Evolutionary conservation across 2,113 vertebrate species (phyloP), one percentile per base, ranked within the genome.

Genomic region (Hyperoodon ampullatus): DNA sequence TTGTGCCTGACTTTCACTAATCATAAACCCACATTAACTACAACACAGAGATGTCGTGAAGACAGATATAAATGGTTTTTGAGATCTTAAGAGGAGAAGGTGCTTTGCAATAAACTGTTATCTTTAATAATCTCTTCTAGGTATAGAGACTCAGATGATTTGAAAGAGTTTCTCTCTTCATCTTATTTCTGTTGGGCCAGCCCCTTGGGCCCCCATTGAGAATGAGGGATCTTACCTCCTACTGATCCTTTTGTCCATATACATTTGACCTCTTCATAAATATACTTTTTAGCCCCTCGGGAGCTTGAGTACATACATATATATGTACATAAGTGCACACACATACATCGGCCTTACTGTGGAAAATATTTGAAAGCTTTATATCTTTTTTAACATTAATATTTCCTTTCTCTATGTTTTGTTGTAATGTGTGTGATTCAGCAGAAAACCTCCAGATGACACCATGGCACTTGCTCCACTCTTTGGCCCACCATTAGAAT

Each of bases 401-500:
- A 70, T 42, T 60, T 44, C 30, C 19, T 96, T 92, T 91, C 71
- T 96, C 26, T 92, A 1, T 93, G 35, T 95, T 95, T 93, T 90
- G 19, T 23, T 91, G 81, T 71, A 77, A 60, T 33, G 0, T 80
- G 50, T 72, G 8, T 92, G 30, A 80, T 63, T 0, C 98, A 99
- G 99, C 98, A 99, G 99, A 98, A 99, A 98, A 66, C 68, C 98
- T 16, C 96, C 96, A 2, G 99, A 99, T 63, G 99, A 99, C 15
- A 86, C 99, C 0, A 96, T 98, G 0, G 97, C 98, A 0, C 98
- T 99, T 66, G 98, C 98, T 2, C 99, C 99, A 0, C 99, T 99
- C 96, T 99, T 99, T 1, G 99, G 99, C 65, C 99, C 99, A 96
- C 99, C 99, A 0, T 97, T 99, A 97, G 99, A 99, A 97, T 99